phyloP scores from a whole-genome alignment of 2,888 invertebrate species.

The Apodemia hepburni region DNA sequence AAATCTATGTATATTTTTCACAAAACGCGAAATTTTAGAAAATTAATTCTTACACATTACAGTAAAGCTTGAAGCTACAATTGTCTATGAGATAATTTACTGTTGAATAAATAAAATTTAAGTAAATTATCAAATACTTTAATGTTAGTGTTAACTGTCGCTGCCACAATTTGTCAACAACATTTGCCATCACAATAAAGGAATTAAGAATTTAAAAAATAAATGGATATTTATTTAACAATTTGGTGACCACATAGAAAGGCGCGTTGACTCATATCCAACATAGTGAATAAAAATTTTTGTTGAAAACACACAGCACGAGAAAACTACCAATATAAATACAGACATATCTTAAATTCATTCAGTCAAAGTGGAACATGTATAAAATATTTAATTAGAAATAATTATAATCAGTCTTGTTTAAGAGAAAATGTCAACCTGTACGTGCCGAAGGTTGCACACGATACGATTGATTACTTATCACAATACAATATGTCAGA shows the following conservation, averaged over 20 bases:
- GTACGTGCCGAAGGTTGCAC: conserved; percentile 53
- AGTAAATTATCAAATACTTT: conserved; percentile 71
- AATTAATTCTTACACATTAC: conserved; percentile 60
- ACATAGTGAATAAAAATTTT: conserved; percentile 74
- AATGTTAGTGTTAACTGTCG: conserved; percentile 57
- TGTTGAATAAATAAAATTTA: conserved; percentile 76
- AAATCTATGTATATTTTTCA: conserved; percentile 79
- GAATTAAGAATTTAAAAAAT: conserved; percentile 62
- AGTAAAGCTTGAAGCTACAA: conserved; percentile 64
- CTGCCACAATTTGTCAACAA: conserved; percentile 77
- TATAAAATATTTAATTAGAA: conserved; percentile 80
- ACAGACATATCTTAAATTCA: conserved; percentile 72
- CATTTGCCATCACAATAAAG: conserved; percentile 74
- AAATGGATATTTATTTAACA: conserved; percentile 56
- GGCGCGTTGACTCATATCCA: conserved; percentile 79
- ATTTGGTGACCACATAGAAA: conserved; percentile 76
- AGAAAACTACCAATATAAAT: conserved; percentile 75
- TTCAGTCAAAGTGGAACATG: conserved; percentile 77
- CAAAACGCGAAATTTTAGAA: conserved; percentile 63
- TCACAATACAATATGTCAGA: conserved; percentile 81
- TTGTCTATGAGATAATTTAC: conserved; percentile 60
- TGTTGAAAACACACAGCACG: conserved; percentile 64
- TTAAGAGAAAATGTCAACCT: conserved; percentile 77
- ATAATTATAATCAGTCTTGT: conserved; percentile 82
- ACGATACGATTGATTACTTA: conserved; percentile 58